Evolutionary conservation across 1,140 invertebrate species (phyloP).

Genomic region (Pristionchus pacificus): DNA sequence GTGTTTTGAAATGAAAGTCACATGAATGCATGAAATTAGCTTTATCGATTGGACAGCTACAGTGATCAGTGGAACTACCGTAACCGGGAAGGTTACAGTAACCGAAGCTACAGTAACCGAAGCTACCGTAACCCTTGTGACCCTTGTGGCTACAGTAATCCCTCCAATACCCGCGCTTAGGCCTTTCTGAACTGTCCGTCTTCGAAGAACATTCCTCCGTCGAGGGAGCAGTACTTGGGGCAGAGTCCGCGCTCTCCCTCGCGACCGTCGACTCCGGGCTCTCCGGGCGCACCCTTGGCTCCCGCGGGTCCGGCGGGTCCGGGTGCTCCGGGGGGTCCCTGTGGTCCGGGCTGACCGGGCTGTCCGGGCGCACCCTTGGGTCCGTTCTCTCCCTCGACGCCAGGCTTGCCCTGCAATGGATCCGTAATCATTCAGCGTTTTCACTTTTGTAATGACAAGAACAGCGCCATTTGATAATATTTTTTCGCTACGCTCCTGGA

Average conservation of each 20-base stretch:
- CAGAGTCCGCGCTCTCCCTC: slow-evolving; percentile 29
- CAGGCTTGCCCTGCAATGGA: slow-evolving; percentile 2
- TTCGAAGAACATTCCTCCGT: slow-evolving; percentile 51
- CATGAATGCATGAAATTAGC: no score
- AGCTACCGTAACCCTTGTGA: no score
- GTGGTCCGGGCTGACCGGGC: slow-evolving; percentile 20
- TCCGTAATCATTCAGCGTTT: slow-evolving; percentile 6
- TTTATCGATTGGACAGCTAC: no score
- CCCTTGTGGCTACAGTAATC: neutral
- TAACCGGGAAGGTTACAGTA: no score
- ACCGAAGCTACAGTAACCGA: no score
- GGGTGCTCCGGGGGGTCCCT: slow-evolving; percentile 15
- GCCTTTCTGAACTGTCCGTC: slow-evolving; percentile 27
- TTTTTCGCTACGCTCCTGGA: no score
- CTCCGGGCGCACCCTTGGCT: slow-evolving; percentile 16
- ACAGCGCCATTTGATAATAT: no score
- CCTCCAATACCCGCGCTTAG: neutral
- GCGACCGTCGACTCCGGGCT: slow-evolving; percentile 17
- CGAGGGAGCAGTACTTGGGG: slow-evolving; percentile 48
- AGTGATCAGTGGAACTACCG: no score
- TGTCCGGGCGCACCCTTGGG: slow-evolving; percentile 22
- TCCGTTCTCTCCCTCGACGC: slow-evolving; percentile 21
- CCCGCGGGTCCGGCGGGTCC: slow-evolving; percentile 5
- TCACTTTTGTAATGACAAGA: slow-evolving; percentile 19
- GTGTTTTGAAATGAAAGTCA: no score